These are phyloP conservation scores for Sander vitreus DNA, from an alignment of 2,113 vertebrate genomes.

Conservation along the genomic window DNA sequence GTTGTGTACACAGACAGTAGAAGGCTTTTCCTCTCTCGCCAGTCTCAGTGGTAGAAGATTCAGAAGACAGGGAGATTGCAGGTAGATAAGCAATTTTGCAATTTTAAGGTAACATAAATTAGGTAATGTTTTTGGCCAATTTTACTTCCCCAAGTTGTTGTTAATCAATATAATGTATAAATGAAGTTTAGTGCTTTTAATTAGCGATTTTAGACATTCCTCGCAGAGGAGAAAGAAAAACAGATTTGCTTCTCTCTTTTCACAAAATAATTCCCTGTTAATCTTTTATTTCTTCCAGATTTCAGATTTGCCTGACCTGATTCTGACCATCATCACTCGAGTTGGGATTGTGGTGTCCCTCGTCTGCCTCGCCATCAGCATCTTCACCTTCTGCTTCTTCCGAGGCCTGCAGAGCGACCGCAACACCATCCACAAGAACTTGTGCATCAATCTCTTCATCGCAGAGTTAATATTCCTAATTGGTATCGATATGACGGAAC, in stretches of 20 bases:
- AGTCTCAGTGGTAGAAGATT: neutral
- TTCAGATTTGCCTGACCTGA: conserved; percentile 88
- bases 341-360: conserved; percentile 97
- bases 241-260: conserved; percentile 12
- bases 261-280: conserved; percentile 14
- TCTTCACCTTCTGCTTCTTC: conserved; percentile 99
- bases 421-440: conserved; percentile 99
- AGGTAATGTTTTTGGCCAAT: no score
- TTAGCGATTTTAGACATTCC: neutral
- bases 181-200: neutral
- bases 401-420: conserved; percentile 97
- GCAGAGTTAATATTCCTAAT: conserved; percentile 98
- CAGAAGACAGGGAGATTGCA: neutral
- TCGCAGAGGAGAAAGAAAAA: neutral
- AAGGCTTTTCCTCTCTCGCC: neutral
- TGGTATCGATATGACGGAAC: conserved; percentile 96
- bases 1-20: neutral
- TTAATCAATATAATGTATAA: neutral
- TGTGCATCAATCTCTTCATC: conserved; percentile 99
- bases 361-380: conserved; percentile 96
- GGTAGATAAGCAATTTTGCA: neutral
- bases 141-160: neutral
- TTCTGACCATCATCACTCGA: conserved; percentile 95
- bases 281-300: conserved; percentile 80
- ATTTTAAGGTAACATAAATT: no score